Base-by-base conservation (phyloP, 2,113 vertebrate genomes). In the Mesitornis unicolor region DNA sequence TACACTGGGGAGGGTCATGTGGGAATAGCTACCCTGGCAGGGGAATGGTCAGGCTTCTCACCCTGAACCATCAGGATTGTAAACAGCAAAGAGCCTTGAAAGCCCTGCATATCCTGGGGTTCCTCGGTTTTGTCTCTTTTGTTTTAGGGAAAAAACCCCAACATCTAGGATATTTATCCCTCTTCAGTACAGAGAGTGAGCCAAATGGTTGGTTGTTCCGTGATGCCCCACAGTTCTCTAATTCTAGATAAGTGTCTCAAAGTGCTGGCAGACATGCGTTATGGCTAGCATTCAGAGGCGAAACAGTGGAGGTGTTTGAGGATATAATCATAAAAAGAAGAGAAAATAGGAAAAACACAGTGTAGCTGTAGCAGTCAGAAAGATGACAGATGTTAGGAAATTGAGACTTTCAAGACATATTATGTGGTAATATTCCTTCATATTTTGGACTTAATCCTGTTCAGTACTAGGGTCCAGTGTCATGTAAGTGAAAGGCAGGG, bases 71-170 rank as follows among this genome's bases (percentile, higher is more conserved):
- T 26, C 26, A 29, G 29, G 16, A 5, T 1, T 33, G 33, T 19
- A 59, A 84, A 47, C 14, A 64, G 19, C 13, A 33, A 28, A 54
- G 19, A n/a, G 42, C 33, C 25, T 71, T 54, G 28, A 73, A 73
- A 92, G 56, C 20, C 20, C 29, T 31, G 33, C 0, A 0, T 40
- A 13, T 42, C 25, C 29, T 1, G 1, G 1, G 28, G n/a, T 18
- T 51, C 26, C 12, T 53, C 28, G 28, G 7, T 24, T 65, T 48
- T 38, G 26, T 73, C 42, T 65, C 36, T 69, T 17, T 68, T 61
- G 35, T 11, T 51, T 71, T 51, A 36, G 24, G 10, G 42, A 5
- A 26, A 82, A 53, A 56, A 33, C 10, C 1, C 1, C 25, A 43
- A 1, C 6, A 18, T 13, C 11, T 40, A 22, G 47, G 42, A 9